Percentiles rank a stretch among this genome's conserved stretches.
Evolutionary conservation across 2,113 vertebrate species (phyloP).

Genomic region (Ammospiza caudacuta): DNA sequence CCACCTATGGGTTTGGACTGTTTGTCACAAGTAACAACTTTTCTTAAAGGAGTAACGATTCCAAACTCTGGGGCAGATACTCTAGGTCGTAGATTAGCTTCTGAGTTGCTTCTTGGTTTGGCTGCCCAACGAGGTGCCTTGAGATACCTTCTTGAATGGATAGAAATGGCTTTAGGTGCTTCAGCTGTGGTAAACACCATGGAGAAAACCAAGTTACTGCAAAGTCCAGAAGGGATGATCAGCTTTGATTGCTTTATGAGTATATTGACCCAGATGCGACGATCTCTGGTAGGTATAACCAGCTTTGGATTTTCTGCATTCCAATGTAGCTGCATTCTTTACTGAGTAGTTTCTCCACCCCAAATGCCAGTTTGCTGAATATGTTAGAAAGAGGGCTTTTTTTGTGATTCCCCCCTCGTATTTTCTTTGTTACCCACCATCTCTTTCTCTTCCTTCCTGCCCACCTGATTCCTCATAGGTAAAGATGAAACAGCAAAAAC

Average conservation of each 20-base stretch:
- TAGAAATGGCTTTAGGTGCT: slow-evolving; percentile 94
- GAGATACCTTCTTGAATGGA: slow-evolving; percentile 91
- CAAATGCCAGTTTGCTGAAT: not conserved
- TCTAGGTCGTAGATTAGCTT: slow-evolving; percentile 90
- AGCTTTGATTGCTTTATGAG: slow-evolving; percentile 97
- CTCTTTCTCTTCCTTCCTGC: not conserved
- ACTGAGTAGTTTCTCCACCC: not conserved
- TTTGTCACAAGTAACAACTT: slow-evolving; percentile 93
- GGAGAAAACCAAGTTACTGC: slow-evolving; percentile 82
- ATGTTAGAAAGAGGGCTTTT: not conserved
- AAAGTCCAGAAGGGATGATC: slow-evolving; percentile 90
- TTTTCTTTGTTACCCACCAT: not conserved
- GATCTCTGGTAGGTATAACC: slow-evolving; percentile 87
- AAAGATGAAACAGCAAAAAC: not conserved
- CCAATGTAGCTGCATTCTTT: not conserved
- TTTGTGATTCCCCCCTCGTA: accelerated
- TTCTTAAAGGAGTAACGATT: slow-evolving; percentile 96
- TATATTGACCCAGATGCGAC: slow-evolving; percentile 95
- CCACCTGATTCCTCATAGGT: not conserved
- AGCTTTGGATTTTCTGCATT: not conserved
- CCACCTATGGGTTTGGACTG: slow-evolving; percentile 97
- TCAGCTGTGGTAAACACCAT: slow-evolving; percentile 88
- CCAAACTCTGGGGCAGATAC: slow-evolving; percentile 94
- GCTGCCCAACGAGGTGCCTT: slow-evolving; percentile 93
- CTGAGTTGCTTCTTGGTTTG: slow-evolving; percentile 91